Conservation (phyloP, 2,113 vertebrate species). For the Platysternon megacephalum region DNA sequence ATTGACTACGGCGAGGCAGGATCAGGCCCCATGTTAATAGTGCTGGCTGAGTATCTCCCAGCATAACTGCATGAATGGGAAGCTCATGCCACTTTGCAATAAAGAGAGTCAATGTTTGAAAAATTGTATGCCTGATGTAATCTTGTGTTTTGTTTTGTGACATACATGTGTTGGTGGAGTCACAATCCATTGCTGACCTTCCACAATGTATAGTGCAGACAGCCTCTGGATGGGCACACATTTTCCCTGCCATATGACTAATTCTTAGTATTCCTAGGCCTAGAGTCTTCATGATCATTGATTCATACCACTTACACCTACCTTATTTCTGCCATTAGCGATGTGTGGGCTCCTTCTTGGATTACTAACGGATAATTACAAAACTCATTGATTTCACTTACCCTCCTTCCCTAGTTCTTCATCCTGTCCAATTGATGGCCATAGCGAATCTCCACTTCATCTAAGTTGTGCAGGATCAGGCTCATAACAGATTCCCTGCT, state of each 20-base stretch:
- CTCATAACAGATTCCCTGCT: background rate
- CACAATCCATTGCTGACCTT: background rate
- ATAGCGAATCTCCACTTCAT: background rate
- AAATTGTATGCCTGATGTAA: background rate
- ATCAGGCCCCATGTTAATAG: background rate
- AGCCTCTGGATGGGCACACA: background rate
- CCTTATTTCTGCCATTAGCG: slow-evolving; percentile 46
- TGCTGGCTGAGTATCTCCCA: slow-evolving; percentile 35
- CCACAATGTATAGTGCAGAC: background rate
- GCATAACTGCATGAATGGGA: background rate
- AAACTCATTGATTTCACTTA: slow-evolving; percentile 6
- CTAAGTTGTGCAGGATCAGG: background rate
- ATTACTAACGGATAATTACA: slow-evolving; percentile 25
- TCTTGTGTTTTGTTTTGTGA: background rate
- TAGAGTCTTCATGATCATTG: background rate
- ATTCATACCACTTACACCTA: slow-evolving; percentile 26
- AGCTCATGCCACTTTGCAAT: background rate
- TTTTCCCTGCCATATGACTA: background rate
- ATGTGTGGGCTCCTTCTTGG: slow-evolving; percentile 56
- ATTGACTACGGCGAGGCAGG: slow-evolving; percentile 4
- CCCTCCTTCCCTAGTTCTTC: slow-evolving; percentile 51
- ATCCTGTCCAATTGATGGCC: slow-evolving; percentile 60
- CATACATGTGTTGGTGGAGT: background rate
- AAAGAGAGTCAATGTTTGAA: background rate
- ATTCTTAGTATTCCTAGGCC: background rate